Evolutionary conservation across 2,888 invertebrate genomes (phyloP).

Genomic region (Leptinotarsa tumamoca): DNA sequence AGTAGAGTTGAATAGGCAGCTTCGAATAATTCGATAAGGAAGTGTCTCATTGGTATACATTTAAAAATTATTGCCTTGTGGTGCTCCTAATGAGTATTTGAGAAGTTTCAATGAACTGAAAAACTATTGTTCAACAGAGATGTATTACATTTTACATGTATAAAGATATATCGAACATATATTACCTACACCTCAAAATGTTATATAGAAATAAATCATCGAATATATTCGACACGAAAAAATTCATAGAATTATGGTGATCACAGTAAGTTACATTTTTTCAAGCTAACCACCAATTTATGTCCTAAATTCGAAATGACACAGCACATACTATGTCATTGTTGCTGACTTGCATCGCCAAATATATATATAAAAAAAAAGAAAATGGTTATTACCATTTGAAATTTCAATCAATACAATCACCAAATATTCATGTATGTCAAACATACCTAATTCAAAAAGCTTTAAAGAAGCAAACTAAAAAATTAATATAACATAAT

Average conservation of each 20-base stretch:
- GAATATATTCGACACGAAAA: not conserved
- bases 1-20: too few relatives aligned
- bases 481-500: not conserved
- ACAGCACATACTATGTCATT: not conserved
- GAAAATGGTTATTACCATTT: not conserved
- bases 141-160: not conserved
- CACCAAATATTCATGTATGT: not conserved
- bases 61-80: too few relatives aligned
- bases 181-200: slow-evolving; percentile 17
- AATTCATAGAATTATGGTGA: not conserved
- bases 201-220: not conserved
- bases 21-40: too few relatives aligned
- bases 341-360: not conserved
- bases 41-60: too few relatives aligned
- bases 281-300: not conserved
- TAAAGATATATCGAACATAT: not conserved
- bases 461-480: slow-evolving; percentile 10
- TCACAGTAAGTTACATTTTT: not conserved
- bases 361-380: not conserved
- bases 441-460: not conserved
- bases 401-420: not conserved
- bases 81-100: too few relatives aligned
- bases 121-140: slow-evolving; percentile 4
- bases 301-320: not conserved
- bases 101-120: not conserved